Percentiles rank a stretch among this genome's conserved stretches.
Evolutionary conservation across 2,113 vertebrate genomes (phyloP).

Genomic region (Ascaphus truei): DNA sequence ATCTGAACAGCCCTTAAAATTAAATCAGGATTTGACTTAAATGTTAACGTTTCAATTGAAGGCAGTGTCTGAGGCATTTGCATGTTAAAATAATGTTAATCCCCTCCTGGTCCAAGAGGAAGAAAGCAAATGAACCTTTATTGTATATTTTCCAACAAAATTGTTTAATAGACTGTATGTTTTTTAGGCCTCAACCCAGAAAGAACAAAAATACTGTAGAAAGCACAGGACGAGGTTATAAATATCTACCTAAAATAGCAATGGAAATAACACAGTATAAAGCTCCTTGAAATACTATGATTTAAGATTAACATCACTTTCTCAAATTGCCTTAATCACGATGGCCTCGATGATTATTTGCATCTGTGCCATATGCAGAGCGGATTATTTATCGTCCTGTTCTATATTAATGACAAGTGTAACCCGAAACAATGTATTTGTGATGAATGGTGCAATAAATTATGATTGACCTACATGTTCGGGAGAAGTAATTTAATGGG

Average conservation of each 20-base stretch:
- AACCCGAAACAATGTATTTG: not conserved
- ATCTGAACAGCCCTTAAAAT: too few species aligned
- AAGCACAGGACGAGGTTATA: not conserved
- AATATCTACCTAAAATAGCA: not conserved
- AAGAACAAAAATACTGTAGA: too few species aligned
- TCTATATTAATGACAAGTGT: not conserved
- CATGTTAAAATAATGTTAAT: too few species aligned
- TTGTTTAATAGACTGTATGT: not conserved
- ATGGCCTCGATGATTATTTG: not conserved
- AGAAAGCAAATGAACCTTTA: too few species aligned
- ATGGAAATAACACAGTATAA: not conserved
- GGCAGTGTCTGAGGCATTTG: too few species aligned
- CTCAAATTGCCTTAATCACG: not conserved
- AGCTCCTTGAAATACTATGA: not conserved
- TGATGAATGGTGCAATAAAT: not conserved
- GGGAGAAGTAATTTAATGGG: not conserved
- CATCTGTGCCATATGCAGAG: too few species aligned
- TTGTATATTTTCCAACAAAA: too few species aligned
- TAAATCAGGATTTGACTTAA: too few species aligned
- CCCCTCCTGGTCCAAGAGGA: too few species aligned
- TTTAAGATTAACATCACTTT: not conserved
- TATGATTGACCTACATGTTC: not conserved
- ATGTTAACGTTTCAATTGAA: too few species aligned
- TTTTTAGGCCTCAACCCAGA: not conserved
- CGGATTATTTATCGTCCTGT: not conserved